phyloP scores from a whole-genome alignment of 2,113 vertebrate species.

The Arenaria interpres region DNA sequence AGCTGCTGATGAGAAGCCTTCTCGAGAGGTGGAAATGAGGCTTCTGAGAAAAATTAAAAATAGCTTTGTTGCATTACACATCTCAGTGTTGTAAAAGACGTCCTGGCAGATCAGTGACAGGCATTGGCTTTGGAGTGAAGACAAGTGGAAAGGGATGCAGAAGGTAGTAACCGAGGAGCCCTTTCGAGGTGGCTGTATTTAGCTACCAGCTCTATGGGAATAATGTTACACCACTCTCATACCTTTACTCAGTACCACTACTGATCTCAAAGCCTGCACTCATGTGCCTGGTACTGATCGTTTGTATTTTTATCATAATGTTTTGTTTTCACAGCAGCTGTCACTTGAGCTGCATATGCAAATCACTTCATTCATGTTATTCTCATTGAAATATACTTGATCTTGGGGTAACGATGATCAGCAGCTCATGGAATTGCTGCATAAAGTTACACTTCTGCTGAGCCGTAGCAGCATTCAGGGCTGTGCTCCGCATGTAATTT shows the following conservation, averaged over 20 bases:
- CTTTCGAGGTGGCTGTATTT: rapidly evolving
- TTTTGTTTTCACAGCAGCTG: not conserved
- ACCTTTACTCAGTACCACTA: not conserved
- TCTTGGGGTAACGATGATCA: not conserved
- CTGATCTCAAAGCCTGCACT: not conserved
- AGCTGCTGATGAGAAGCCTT: not conserved
- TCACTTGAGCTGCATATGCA: not conserved
- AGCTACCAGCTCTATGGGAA: not conserved
- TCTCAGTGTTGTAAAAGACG: not conserved
- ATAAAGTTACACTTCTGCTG: not conserved
- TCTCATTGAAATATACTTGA: not conserved
- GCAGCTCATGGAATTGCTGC: not conserved
- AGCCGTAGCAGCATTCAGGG: not conserved
- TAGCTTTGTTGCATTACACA: not conserved
- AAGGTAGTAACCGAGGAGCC: not conserved
- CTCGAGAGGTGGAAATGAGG: not conserved
- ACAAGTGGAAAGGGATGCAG: not conserved
- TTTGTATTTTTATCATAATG: not conserved
- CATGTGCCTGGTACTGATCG: not conserved
- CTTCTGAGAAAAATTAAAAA: not conserved
- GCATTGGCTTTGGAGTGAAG: not conserved
- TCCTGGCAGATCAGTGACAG: not conserved
- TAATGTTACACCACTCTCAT: not conserved
- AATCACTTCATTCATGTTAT: not conserved
- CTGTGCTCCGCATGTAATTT: not conserved